Evolutionary conservation across 2,113 vertebrate species (phyloP).

Genomic region (Forbesichthys papilliferus): DNA sequence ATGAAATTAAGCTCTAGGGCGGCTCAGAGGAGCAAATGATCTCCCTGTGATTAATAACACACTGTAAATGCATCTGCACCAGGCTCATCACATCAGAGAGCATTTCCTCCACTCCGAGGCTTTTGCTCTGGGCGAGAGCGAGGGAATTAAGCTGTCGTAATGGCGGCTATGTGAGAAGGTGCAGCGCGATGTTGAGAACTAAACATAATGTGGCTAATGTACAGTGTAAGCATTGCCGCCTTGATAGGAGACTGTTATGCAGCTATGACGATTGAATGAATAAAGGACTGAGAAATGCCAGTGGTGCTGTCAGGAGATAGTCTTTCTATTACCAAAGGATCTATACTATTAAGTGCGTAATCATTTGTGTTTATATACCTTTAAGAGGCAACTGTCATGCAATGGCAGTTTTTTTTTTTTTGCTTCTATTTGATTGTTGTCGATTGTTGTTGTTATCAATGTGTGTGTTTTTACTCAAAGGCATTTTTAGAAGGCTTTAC

Average conservation of each 20-base stretch:
- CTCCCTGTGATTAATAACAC: slow-evolving; percentile 73
- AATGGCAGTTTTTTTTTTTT: background rate
- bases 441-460: background rate
- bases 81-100: slow-evolving; percentile 53
- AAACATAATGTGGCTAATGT: slow-evolving; percentile 61
- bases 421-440: background rate
- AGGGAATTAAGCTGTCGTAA: slow-evolving; percentile 54
- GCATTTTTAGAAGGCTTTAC: background rate
- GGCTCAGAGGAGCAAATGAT: slow-evolving; percentile 67
- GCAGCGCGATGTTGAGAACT: slow-evolving; percentile 36
- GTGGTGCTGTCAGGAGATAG: background rate
- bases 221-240: slow-evolving; percentile 1
- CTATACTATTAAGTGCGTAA: background rate
- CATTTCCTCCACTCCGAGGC: slow-evolving; percentile 48
- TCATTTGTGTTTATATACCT: background rate
- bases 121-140: slow-evolving; percentile 49
- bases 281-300: background rate
- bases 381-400: background rate
- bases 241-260: background rate
- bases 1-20: slow-evolving; percentile 75
- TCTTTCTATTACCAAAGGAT: background rate
- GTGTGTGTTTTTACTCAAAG: background rate
- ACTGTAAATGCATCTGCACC: slow-evolving; percentile 61
- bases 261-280: slow-evolving; percentile 15
- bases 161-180: slow-evolving; percentile 53